Percentiles rank a stretch among this genome's conserved stretches.
These are phyloP conservation scores for Eudasyphora cyanicolor DNA, from an alignment of 2,888 invertebrate species.

Conservation along the genomic window DNA sequence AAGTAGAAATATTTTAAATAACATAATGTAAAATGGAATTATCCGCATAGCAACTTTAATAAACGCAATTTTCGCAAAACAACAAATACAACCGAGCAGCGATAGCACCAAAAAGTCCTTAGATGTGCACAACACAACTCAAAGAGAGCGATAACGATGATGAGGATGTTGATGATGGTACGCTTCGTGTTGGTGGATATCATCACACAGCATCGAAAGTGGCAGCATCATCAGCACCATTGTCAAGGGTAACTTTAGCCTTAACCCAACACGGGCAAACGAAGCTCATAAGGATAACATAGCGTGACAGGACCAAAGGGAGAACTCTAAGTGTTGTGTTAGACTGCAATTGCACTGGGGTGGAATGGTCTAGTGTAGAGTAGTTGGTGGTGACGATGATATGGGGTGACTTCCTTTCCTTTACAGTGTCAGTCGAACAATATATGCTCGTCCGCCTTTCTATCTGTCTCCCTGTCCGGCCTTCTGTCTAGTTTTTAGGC, in stretches of 20 bases:
- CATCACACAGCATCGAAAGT: background rate
- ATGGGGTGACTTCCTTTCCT: constrained; percentile 34
- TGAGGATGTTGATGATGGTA: background rate
- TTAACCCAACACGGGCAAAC: background rate
- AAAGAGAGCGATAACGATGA: background rate
- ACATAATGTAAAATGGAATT: constrained; percentile 38
- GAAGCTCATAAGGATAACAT: background rate
- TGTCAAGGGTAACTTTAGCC: constrained; percentile 55
- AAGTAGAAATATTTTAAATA: constrained; percentile 48
- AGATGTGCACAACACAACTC: background rate
- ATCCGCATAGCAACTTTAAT: constrained; percentile 48
- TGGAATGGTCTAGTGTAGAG: background rate
- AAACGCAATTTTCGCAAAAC: constrained; percentile 36
- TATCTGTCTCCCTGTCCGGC: constrained; percentile 10
- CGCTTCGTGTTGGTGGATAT: constrained; percentile 46
- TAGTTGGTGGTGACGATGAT: constrained; percentile 3
- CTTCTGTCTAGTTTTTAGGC: constrained; percentile 36
- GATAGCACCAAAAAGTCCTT: constrained; percentile 13
- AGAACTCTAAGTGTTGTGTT: background rate
- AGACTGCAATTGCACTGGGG: background rate
- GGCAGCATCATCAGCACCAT: constrained; percentile 5
- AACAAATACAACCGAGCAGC: background rate
- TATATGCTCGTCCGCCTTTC: background rate
- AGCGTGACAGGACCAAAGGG: background rate
- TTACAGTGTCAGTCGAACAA: background rate